These are phyloP conservation scores for Catharus minimus DNA, from an alignment of 2,113 vertebrate species.

Conservation along the genomic window DNA sequence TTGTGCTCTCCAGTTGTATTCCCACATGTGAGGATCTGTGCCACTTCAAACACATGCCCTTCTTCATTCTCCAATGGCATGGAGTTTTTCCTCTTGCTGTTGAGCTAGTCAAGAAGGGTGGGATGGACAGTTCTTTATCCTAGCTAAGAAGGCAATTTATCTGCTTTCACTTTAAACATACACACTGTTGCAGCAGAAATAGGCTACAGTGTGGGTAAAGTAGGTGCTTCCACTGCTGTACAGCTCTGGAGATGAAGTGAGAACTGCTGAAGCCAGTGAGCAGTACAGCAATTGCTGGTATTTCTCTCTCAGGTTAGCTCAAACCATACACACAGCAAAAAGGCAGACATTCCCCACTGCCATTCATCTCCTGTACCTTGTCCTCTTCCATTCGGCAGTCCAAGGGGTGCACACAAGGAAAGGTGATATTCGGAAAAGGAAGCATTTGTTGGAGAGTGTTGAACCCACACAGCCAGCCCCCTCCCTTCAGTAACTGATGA, in stretches of 20 bases:
- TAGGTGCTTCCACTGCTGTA: accelerated
- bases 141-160: background rate
- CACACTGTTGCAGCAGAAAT: background rate
- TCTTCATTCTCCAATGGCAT: background rate
- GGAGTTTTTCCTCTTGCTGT: accelerated
- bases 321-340: background rate
- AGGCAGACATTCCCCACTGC: background rate
- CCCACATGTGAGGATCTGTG: background rate
- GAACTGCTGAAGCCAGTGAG: background rate
- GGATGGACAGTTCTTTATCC: background rate
- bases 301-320: background rate
- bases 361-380: background rate
- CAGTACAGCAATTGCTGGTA: background rate
- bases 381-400: background rate
- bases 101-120: background rate
- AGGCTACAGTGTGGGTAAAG: background rate
- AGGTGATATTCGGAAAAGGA: background rate
- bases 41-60: accelerated
- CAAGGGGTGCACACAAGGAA: background rate
- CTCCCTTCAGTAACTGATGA: background rate
- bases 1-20: too few species aligned
- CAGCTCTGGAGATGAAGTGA: background rate
- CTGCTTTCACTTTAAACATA: background rate
- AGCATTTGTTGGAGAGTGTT: accelerated
- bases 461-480: background rate